Conservation (phyloP, 2,113 vertebrate species). For the Odontophorus gujanensis region DNA sequence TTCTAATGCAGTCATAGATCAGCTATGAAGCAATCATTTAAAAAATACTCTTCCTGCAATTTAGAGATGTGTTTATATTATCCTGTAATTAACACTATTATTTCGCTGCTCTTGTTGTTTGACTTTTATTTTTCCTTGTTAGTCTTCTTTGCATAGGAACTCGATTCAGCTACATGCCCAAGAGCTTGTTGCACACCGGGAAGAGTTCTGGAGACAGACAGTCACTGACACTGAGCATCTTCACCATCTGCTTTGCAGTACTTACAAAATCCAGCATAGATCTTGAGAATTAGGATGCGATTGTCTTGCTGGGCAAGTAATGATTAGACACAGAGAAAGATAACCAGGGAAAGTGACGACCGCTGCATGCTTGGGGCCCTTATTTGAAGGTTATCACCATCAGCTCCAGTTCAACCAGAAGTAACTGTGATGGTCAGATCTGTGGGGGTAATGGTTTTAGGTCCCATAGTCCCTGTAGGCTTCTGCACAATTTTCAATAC, state of each 20-base stretch:
- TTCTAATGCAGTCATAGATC: neutral
- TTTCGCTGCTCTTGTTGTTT: neutral
- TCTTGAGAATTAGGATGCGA: neutral
- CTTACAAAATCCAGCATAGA: neutral
- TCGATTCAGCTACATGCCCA: neutral
- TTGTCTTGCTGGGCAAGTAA: neutral
- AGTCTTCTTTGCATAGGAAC: neutral
- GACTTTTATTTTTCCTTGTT: neutral
- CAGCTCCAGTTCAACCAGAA: neutral
- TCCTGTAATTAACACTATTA: neutral
- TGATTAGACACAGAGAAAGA: neutral
- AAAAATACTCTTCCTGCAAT: neutral
- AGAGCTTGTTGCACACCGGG: rapidly evolving
- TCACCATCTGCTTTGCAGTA: neutral
- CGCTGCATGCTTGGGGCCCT: neutral
- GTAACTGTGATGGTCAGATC: neutral
- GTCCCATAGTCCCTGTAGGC: rapidly evolving
- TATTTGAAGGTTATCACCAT: neutral
- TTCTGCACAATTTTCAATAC: neutral
- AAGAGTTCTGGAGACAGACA: neutral
- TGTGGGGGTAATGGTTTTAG: neutral
- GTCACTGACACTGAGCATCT: neutral
- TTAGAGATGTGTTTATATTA: neutral
- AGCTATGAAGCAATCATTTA: neutral
- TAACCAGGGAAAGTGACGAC: no score